Conservation (phyloP, 2,888 invertebrate genomes). For the Eupithecia abbreviata region DNA sequence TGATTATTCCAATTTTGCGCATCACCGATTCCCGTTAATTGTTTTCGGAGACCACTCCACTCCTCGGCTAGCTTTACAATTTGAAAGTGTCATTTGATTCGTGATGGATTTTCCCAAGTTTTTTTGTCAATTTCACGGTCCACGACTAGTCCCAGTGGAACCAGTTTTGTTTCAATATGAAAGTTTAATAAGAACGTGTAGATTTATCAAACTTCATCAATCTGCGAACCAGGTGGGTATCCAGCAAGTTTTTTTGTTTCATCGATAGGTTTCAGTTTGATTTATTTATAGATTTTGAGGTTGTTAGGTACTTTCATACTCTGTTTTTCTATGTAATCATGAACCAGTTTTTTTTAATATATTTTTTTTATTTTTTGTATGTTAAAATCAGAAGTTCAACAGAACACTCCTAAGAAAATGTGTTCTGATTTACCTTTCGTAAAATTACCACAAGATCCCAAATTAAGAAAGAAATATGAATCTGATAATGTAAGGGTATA, state of each 20-base stretch:
- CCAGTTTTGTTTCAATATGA: constrained; percentile 66
- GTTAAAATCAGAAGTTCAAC: not conserved
- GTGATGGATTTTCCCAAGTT: constrained; percentile 79
- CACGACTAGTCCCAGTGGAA: constrained; percentile 67
- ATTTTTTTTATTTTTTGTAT: too few species aligned
- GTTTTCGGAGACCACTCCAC: constrained; percentile 76
- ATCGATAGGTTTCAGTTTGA: not conserved
- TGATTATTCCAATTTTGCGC: constrained; percentile 78
- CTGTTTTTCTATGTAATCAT: not conserved
- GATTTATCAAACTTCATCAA: constrained; percentile 16
- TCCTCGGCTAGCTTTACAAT: constrained; percentile 80
- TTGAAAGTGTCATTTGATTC: constrained; percentile 82
- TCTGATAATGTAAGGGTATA: not conserved
- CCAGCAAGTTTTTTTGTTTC: not conserved
- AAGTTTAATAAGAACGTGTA: constrained; percentile 22
- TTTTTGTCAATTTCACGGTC: constrained; percentile 80
- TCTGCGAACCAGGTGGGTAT: not conserved
- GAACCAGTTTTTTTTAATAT: too few species aligned
- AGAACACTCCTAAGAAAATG: not conserved
- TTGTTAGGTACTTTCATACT: not conserved
- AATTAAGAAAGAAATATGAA: not conserved
- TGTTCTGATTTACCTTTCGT: not conserved
- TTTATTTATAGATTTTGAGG: not conserved
- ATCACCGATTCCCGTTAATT: constrained; percentile 71
- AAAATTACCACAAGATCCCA: not conserved